phyloP scores from a whole-genome alignment of 2,888 invertebrate species.

The Netelia inedita region DNA sequence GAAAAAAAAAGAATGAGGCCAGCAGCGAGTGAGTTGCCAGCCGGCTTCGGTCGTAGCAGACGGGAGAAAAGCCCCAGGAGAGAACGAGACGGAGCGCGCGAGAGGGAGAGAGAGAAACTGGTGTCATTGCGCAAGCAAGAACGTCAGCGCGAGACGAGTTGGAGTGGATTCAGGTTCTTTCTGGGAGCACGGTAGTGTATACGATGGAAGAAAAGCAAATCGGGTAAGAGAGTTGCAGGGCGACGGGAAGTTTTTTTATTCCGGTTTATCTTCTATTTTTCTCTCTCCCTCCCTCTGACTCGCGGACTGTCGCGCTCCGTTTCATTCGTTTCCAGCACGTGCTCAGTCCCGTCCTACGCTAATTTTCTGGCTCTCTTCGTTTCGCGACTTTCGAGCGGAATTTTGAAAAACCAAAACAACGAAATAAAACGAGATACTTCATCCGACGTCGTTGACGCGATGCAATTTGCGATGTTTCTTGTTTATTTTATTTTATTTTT shows the following conservation, averaged over 20 bases:
- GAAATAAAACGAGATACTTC: not conserved
- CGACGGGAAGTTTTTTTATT: slow-evolving; percentile 40
- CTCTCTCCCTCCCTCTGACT: slow-evolving; percentile 23
- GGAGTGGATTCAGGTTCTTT: slow-evolving; percentile 59
- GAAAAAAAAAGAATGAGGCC: slow-evolving; percentile 59
- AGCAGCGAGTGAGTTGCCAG: slow-evolving; percentile 51
- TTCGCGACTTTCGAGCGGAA: not conserved
- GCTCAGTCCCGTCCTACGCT: slow-evolving; percentile 30
- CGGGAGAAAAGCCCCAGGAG: slow-evolving; percentile 44
- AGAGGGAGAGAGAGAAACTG: slow-evolving; percentile 25
- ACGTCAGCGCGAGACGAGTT: slow-evolving; percentile 55
- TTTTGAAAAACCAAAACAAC: not conserved
- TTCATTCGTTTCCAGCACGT: slow-evolving; percentile 25
- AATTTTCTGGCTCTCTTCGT: slow-evolving; percentile 46
- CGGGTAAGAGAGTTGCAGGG: slow-evolving; percentile 22
- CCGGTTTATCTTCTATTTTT: slow-evolving; percentile 10
- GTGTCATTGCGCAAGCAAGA: slow-evolving; percentile 63
- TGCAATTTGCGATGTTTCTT: slow-evolving; percentile 16
- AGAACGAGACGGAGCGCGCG: slow-evolving; percentile 19
- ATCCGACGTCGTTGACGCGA: slow-evolving; percentile 37
- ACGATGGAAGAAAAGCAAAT: slow-evolving; percentile 46
- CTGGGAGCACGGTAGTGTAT: slow-evolving; percentile 7
- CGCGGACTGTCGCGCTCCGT: slow-evolving; percentile 23
- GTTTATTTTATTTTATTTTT: not conserved
- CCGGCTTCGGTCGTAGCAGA: slow-evolving; percentile 56